These are phyloP conservation scores for Cinara cedri DNA, from an alignment of 2,888 invertebrate species.

Conservation along the genomic window DNA sequence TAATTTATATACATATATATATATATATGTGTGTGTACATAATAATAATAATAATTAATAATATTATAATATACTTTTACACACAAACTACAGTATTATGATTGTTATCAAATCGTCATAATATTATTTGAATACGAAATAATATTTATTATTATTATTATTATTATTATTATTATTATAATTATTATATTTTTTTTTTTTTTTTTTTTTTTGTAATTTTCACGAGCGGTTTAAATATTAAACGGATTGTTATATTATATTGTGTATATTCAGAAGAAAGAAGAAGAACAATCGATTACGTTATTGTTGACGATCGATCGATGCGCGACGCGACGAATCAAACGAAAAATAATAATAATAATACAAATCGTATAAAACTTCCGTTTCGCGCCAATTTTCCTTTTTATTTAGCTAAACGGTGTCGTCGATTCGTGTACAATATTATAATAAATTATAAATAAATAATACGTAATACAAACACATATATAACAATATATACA, in stretches of 20 bases:
- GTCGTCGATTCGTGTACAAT: conserved; percentile 17
- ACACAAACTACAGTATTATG: conserved; percentile 30
- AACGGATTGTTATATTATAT: conserved; percentile 36
- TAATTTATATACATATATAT: conserved; percentile 17
- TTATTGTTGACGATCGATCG: not conserved
- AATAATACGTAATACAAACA: not conserved
- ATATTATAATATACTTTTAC: too few relatives aligned
- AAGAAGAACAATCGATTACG: not conserved
- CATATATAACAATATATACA: conserved; percentile 3
- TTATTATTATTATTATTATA: conserved; percentile 32
- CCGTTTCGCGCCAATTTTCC: conserved; percentile 1
- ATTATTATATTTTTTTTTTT: conserved; percentile 25
- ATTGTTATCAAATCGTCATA: conserved; percentile 35
- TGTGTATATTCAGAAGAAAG: conserved; percentile 24
- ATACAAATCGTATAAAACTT: not conserved
- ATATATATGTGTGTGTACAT: too few relatives aligned
- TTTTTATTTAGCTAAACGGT: conserved; percentile 32
- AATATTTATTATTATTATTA: conserved; percentile 29
- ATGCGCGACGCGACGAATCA: not conserved
- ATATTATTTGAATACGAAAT: conserved; percentile 25
- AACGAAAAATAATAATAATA: not conserved
- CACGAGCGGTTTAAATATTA: not conserved
- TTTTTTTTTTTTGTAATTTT: conserved; percentile 13
- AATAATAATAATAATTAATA: too few relatives aligned
- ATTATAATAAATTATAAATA: conserved; percentile 2